A percentile compares a stretch with the other conserved stretches of the same genome.
These are phyloP conservation scores for Okamejei kenojei DNA, from an alignment of 2,797 vertebrate genomes.

Conservation along the genomic window DNA sequence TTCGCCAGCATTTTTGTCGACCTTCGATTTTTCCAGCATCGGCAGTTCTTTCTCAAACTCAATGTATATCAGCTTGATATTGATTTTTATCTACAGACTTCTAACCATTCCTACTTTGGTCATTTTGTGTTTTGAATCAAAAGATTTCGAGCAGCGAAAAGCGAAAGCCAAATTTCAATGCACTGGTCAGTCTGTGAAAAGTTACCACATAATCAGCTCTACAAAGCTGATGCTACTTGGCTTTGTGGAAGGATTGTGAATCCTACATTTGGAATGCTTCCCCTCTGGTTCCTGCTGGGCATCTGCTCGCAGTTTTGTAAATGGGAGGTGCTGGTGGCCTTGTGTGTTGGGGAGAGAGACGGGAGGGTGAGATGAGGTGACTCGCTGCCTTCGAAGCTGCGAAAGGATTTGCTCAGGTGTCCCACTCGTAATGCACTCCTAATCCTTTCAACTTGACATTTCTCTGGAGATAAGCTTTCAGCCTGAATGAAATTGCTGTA, in stretches of 20 bases:
- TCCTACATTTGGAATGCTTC: not conserved
- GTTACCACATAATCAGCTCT: not conserved
- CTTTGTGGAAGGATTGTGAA: not conserved
- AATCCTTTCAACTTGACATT: not conserved
- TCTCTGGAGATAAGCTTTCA: not conserved
- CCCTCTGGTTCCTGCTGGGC: not conserved
- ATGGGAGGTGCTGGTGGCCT: not conserved
- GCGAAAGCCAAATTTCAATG: not conserved
- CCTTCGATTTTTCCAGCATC: too few relatives aligned
- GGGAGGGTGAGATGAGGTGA: not conserved
- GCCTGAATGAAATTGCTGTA: not conserved
- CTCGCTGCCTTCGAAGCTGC: not conserved
- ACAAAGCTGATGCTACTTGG: not conserved
- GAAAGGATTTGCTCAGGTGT: not conserved
- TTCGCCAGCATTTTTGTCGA: too few relatives aligned
- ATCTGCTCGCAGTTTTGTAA: not conserved
- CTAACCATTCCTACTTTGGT: not conserved
- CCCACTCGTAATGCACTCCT: not conserved
- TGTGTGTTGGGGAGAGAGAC: not conserved
- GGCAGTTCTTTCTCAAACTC: not conserved
- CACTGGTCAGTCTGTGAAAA: not conserved
- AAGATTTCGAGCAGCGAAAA: not conserved
- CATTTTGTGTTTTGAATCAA: not conserved
- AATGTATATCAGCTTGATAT: not conserved
- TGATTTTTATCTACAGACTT: not conserved